Conservation (phyloP, 2,113 vertebrate species). For the Cottus gobio region DNA sequence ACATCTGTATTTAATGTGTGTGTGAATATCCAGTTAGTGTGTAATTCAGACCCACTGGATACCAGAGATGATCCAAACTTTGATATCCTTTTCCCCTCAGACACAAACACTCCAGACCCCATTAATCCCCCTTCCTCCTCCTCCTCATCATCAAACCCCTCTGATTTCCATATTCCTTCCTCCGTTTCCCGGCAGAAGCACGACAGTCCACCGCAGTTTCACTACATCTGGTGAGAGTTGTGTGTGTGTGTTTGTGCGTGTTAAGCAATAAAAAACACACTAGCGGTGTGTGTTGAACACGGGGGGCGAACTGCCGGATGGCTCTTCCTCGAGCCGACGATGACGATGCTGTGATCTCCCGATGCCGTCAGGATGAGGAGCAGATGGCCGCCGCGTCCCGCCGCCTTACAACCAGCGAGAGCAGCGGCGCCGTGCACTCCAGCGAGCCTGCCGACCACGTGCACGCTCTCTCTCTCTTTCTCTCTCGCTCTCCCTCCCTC, state of each 20-base stretch:
- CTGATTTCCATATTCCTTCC: constrained; percentile 77
- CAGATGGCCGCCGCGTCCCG: constrained; percentile 45
- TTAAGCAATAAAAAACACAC: constrained; percentile 36
- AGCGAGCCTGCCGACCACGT: too few species aligned
- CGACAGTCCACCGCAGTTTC: constrained; percentile 48
- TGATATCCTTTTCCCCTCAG: constrained; percentile 19
- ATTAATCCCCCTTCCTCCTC: constrained; percentile 20
- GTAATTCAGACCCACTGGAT: background rate
- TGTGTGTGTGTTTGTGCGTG: constrained; percentile 8
- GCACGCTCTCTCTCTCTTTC: too few species aligned
- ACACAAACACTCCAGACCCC: constrained; percentile 53
- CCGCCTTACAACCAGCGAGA: constrained; percentile 30
- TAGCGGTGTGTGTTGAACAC: too few species aligned
- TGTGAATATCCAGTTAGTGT: too few species aligned
- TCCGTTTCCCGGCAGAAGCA: constrained; percentile 70
- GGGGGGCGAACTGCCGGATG: background rate
- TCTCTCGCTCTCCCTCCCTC: too few species aligned
- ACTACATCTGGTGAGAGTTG: constrained; percentile 45
- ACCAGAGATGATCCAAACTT: constrained; percentile 29
- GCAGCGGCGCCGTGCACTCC: background rate
- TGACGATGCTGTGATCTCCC: constrained; percentile 7
- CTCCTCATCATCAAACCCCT: constrained; percentile 1
- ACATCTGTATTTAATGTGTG: too few species aligned
- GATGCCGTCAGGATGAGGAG: too few species aligned
- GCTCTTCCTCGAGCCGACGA: constrained; percentile 19